A percentile compares a stretch with the other conserved stretches of the same genome.
phyloP scores from a whole-genome alignment of 2,888 invertebrate species.

The Ectemnius lituratus region DNA sequence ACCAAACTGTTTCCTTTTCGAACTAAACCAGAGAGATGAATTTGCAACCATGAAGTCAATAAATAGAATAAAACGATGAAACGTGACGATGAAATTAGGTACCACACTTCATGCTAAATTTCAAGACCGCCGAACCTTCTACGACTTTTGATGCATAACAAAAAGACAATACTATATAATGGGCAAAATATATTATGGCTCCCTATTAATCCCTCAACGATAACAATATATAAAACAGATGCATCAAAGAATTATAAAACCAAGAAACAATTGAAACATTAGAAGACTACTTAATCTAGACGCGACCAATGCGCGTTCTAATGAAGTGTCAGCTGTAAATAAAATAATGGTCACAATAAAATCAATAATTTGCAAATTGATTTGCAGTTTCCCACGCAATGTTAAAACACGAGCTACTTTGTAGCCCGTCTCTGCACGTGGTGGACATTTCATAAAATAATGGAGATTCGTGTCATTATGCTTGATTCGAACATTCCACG shows the following conservation, averaged over 20 bases:
- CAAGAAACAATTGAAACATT: conserved; percentile 5
- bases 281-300: not conserved
- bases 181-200: not conserved
- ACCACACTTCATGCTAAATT: conserved; percentile 15
- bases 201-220: conserved; percentile 2
- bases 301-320: not conserved
- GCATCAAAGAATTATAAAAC: conserved; percentile 7
- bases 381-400: conserved; percentile 32
- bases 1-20: not conserved
- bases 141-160: not conserved
- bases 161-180: not conserved
- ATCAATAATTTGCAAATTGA: conserved; percentile 39
- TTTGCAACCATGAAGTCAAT: conserved; percentile 26
- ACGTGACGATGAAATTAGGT: conserved; percentile 23
- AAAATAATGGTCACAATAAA: not conserved
- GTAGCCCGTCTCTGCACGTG: conserved; percentile 9
- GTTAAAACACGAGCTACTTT: conserved; percentile 26
- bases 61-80: conserved; percentile 27
- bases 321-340: conserved; percentile 3
- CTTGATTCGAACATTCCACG: not conserved
- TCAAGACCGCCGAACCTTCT: conserved; percentile 5
- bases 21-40: conserved; percentile 15
- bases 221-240: conserved; percentile 3
- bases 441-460: conserved; percentile 37
- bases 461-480: conserved; percentile 19